A percentile compares a stretch with the other conserved stretches of the same genome.
phyloP scores from a whole-genome alignment of 2,888 invertebrate species.

The Drosophila mettleri region DNA sequence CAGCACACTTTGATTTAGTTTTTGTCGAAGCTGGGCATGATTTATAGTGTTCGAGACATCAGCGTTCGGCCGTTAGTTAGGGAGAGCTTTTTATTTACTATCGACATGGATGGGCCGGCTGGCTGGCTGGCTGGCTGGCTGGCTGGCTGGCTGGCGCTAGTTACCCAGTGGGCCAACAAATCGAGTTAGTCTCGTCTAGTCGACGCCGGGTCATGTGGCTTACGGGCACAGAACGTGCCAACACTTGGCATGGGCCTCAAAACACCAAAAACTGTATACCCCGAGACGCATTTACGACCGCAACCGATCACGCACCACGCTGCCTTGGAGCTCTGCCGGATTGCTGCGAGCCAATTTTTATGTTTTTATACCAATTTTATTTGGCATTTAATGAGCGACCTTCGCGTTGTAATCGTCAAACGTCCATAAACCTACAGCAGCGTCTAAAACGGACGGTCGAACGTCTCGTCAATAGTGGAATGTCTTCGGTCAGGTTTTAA shows the following conservation, averaged over 20 bases:
- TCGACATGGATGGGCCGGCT: conserved; percentile 11
- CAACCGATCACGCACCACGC: conserved; percentile 74
- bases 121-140: too few relatives aligned
- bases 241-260: conserved; percentile 57
- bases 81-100: conserved; percentile 24
- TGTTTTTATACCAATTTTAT: conserved; percentile 69
- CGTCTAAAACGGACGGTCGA: conserved; percentile 10
- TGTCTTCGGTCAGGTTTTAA: conserved; percentile 73
- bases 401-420: conserved; percentile 76
- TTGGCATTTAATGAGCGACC: conserved; percentile 81
- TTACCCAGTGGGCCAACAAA: conserved; percentile 1
- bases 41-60: conserved; percentile 60
- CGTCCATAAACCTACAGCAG: conserved; percentile 75
- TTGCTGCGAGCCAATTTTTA: conserved; percentile 68
- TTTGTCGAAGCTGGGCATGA: conserved; percentile 54
- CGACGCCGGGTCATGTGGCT: conserved; percentile 57
- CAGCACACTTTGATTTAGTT: conserved; percentile 72
- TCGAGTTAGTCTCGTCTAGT: not conserved
- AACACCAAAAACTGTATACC: conserved; percentile 1
- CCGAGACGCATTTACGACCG: conserved; percentile 40
- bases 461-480: conserved; percentile 50
- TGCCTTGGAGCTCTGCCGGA: conserved; percentile 40
- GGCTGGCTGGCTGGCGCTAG: conserved; percentile 60
- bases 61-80: conserved; percentile 26
- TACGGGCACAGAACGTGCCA: conserved; percentile 70